phyloP scores from a whole-genome alignment of 2,888 invertebrate genomes.

The Odontocolon sp. region DNA sequence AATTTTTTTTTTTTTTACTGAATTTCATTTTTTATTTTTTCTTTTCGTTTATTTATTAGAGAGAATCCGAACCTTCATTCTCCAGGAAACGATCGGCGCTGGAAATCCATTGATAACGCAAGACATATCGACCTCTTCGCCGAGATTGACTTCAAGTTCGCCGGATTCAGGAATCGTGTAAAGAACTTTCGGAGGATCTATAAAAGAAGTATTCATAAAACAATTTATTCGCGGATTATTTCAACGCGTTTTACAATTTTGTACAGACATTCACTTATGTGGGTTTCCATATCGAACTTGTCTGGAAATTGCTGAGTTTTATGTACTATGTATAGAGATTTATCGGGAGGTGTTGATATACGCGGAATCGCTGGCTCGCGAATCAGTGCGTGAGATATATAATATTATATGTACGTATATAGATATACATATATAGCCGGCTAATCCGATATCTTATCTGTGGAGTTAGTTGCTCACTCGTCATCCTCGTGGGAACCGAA shows the following conservation, averaged over 20 bases:
- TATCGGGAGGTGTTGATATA: too few species aligned
- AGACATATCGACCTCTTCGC: constrained; percentile 88
- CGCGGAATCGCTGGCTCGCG: too few species aligned
- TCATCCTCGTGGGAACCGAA: constrained; percentile 31
- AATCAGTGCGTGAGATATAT: background rate
- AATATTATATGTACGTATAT: background rate
- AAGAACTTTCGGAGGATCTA: constrained; percentile 87
- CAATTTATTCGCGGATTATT: constrained; percentile 1
- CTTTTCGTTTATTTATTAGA: background rate
- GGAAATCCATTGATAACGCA: constrained; percentile 89
- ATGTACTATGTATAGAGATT: too few species aligned
- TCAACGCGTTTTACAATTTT: too few species aligned
- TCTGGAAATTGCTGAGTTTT: too few species aligned
- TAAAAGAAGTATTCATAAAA: background rate
- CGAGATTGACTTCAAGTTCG: constrained; percentile 87
- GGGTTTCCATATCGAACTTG: too few species aligned
- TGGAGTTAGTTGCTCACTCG: too few species aligned
- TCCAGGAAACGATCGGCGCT: constrained; percentile 88
- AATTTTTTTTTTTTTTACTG: too few species aligned
- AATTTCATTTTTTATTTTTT: too few species aligned
- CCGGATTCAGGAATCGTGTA: constrained; percentile 86
- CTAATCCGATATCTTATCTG: constrained; percentile 7
- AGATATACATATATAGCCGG: background rate
- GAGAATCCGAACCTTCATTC: constrained; percentile 80
- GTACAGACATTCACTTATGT: too few species aligned